Percentiles rank a stretch among this genome's conserved stretches.
Evolutionary conservation across 2,113 vertebrate species (phyloP).

Genomic region (Strix uralensis): DNA sequence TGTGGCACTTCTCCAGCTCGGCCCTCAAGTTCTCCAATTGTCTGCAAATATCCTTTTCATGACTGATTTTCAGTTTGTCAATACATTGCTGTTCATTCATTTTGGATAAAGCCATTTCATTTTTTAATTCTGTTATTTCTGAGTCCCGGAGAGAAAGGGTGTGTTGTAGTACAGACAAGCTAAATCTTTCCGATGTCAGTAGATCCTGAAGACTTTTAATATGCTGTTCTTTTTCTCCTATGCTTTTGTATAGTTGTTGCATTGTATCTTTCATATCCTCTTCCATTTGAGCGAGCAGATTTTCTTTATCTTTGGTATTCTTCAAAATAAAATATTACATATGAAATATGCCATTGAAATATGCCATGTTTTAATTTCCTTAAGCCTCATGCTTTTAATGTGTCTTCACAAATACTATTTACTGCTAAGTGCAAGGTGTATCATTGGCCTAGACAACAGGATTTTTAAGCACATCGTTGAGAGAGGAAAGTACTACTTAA

Average conservation of each 20-base stretch:
- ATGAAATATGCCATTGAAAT: neutral
- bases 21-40: slow-evolving; percentile 63
- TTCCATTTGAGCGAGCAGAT: slow-evolving; percentile 42
- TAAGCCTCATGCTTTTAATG: neutral
- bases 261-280: slow-evolving; percentile 34
- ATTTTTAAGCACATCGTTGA: neutral
- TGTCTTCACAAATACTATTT: neutral
- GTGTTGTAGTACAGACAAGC: slow-evolving; percentile 17
- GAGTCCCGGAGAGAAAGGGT: slow-evolving; percentile 40
- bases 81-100: neutral
- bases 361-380: neutral
- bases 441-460: neutral
- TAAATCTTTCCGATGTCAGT: neutral
- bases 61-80: slow-evolving; percentile 4
- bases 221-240: slow-evolving; percentile 24
- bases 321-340: slow-evolving; percentile 53
- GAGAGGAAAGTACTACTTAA: neutral
- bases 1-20: slow-evolving; percentile 61
- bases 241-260: neutral
- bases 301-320: slow-evolving; percentile 63
- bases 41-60: neutral
- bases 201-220: slow-evolving; percentile 30
- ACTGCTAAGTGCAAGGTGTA: neutral
- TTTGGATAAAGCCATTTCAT: neutral
- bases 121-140: slow-evolving; percentile 40